A percentile compares a stretch with the other conserved stretches of the same genome.
phyloP scores from a whole-genome alignment of 2,797 vertebrate species.

The Melanotaenia maccullochi region DNA sequence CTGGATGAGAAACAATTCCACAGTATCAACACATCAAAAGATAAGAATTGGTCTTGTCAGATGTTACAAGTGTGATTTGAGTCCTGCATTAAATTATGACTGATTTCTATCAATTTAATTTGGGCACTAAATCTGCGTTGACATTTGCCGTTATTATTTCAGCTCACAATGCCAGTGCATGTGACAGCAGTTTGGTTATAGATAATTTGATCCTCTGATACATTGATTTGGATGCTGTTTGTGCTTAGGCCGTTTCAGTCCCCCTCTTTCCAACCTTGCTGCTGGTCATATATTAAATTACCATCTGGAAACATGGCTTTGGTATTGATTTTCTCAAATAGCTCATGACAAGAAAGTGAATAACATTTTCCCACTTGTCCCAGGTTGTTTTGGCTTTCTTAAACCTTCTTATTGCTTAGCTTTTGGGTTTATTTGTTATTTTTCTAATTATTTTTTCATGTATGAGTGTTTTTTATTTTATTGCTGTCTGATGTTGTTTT shows the following conservation, averaged over 20 bases:
- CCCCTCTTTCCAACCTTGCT: not conserved
- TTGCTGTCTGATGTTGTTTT: too few species aligned
- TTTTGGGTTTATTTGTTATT: too few species aligned
- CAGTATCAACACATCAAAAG: not conserved
- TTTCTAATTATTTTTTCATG: too few species aligned
- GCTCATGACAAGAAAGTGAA: not conserved
- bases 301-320: not conserved
- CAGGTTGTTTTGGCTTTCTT: too few species aligned
- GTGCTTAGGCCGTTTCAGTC: not conserved
- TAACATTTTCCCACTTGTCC: not conserved
- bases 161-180: not conserved
- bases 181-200: not conserved
- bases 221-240: not conserved
- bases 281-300: not conserved
- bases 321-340: not conserved
- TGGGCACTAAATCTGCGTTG: not conserved
- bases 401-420: too few species aligned
- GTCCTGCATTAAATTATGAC: not conserved
- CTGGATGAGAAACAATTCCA: constrained; percentile 18
- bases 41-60: not conserved
- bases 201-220: not conserved
- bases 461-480: too few species aligned
- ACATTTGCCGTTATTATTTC: not conserved
- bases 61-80: not conserved
- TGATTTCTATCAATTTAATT: not conserved